Evolutionary conservation across 2,113 vertebrate genomes (phyloP).

Genomic region (Caranx melampygus): DNA sequence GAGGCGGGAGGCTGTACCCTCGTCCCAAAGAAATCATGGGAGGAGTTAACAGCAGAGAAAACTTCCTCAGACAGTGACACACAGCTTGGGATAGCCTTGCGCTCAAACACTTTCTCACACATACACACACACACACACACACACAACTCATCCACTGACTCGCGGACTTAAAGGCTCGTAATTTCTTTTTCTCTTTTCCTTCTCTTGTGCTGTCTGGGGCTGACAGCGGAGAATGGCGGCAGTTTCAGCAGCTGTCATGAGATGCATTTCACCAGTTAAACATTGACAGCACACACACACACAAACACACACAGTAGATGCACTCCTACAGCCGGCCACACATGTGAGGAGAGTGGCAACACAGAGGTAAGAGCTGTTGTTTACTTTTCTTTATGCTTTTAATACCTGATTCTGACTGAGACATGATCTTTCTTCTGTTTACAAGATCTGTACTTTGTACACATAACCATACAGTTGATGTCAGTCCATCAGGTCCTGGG

Average conservation of each 20-base stretch:
- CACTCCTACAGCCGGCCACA: conserved; percentile 5
- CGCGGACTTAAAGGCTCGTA: conserved; percentile 1
- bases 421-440: neutral
- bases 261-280: conserved; percentile 31
- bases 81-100: conserved; percentile 48
- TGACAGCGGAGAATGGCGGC: conserved; percentile 42
- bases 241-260: conserved; percentile 39
- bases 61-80: conserved; percentile 69
- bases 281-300: conserved; percentile 16
- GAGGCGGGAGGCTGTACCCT: conserved; percentile 11
- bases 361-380: conserved; percentile 76
- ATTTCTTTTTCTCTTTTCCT: conserved; percentile 28
- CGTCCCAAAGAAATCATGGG: conserved; percentile 61
- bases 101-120: conserved; percentile 18
- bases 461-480: conserved; percentile 37
- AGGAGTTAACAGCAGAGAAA: conserved; percentile 66
- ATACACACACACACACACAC: conserved; percentile 23
- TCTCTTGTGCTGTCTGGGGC: conserved; percentile 6
- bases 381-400: neutral
- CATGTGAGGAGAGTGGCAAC: conserved; percentile 72
- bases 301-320: neutral
- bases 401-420: neutral
- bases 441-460: conserved; percentile 61
- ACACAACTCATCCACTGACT: neutral
- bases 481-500: neutral